Conservation (phyloP, 2,888 invertebrate genomes). For the Heteropelma amictum region DNA sequence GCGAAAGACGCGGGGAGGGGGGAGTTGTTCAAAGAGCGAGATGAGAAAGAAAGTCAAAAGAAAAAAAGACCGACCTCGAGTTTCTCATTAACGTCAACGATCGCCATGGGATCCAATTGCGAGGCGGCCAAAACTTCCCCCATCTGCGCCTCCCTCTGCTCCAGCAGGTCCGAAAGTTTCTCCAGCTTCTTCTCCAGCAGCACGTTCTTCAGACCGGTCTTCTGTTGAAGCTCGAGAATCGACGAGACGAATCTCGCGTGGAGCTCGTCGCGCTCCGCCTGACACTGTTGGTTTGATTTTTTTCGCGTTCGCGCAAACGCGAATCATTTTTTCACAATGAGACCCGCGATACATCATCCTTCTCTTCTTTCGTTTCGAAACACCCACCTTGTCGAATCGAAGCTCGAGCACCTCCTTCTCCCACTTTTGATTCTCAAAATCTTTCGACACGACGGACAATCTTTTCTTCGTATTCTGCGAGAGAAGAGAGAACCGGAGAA, state of each 20-base stretch:
- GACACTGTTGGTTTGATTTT: no score
- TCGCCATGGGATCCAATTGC: slow-evolving; percentile 79
- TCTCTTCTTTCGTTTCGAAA: not conserved
- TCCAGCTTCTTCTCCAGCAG: slow-evolving; percentile 87
- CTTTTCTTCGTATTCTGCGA: slow-evolving; percentile 81
- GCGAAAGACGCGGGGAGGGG: no score
- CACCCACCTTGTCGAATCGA: slow-evolving; percentile 84
- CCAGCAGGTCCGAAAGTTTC: slow-evolving; percentile 83
- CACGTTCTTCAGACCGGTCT: slow-evolving; percentile 89
- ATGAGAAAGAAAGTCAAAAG: no score
- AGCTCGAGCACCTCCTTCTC: slow-evolving; percentile 86
- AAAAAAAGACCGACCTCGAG: no score
- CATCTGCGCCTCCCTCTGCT: slow-evolving; percentile 85
- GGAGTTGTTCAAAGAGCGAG: no score
- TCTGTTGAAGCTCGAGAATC: slow-evolving; percentile 92
- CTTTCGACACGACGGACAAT: slow-evolving; percentile 78
- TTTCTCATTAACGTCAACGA: slow-evolving; percentile 80
- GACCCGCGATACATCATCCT: no score
- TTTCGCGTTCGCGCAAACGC: no score
- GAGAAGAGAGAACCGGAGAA: not conserved
- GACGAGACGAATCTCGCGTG: slow-evolving; percentile 89
- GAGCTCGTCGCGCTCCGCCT: slow-evolving; percentile 88
- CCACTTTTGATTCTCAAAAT: slow-evolving; percentile 82
- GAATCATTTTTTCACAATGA: no score
- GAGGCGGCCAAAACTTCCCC: slow-evolving; percentile 83